Conservation (phyloP, 1,140 invertebrate genomes). For the Aethina tumida region DNA sequence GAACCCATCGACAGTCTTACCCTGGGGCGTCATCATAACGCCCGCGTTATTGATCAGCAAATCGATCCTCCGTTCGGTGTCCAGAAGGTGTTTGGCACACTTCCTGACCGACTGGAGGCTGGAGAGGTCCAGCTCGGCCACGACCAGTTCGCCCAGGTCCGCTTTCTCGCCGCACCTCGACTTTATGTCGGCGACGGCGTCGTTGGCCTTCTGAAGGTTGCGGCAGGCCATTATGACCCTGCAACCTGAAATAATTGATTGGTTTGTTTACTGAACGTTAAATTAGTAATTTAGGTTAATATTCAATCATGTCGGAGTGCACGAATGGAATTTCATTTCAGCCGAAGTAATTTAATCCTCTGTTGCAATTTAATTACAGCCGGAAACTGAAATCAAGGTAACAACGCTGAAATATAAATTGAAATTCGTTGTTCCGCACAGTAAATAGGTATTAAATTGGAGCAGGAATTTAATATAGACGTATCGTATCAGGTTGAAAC, state of each 20-base stretch:
- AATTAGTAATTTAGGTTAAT: too few relatives aligned
- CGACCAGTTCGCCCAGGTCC: slow-evolving; percentile 44
- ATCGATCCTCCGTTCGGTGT: slow-evolving; percentile 51
- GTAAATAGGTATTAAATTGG: too few relatives aligned
- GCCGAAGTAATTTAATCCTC: too few relatives aligned
- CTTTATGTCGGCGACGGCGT: slow-evolving; percentile 38
- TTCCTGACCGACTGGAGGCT: slow-evolving; percentile 61
- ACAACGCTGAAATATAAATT: too few relatives aligned
- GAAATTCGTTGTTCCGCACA: too few relatives aligned
- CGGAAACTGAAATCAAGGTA: too few relatives aligned
- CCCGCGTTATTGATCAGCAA: slow-evolving; percentile 77
- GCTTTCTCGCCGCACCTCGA: slow-evolving; percentile 35
- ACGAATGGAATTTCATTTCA: too few relatives aligned
- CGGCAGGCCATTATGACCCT: slow-evolving; percentile 39
- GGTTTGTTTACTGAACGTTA: too few relatives aligned
- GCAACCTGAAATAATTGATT: slow-evolving; percentile 30
- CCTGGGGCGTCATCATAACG: slow-evolving; percentile 58
- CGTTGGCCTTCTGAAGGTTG: slow-evolving; percentile 31
- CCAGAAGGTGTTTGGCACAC: slow-evolving; percentile 53
- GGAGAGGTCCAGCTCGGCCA: slow-evolving; percentile 57
- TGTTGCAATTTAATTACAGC: too few relatives aligned
- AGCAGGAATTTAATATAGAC: too few relatives aligned
- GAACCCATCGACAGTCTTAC: slow-evolving; percentile 63
- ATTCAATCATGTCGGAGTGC: too few relatives aligned
- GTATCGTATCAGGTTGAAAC: too few relatives aligned